Evolutionary conservation across 2,888 invertebrate species (phyloP).

Genomic region (Metallyticus violacea): DNA sequence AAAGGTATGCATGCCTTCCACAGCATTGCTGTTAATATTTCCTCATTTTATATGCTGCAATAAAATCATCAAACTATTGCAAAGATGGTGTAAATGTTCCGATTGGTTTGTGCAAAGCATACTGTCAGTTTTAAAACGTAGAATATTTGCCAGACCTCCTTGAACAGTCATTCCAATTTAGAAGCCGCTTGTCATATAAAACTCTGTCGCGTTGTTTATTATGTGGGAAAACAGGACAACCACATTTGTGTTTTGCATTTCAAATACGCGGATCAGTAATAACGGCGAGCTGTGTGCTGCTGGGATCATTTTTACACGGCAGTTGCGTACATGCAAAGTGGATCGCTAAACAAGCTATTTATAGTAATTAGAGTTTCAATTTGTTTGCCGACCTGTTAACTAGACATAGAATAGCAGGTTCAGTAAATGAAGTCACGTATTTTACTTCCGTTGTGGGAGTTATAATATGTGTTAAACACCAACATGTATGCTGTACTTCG

Average conservation of each 20-base stretch:
- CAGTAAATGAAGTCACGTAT: not conserved
- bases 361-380: not conserved
- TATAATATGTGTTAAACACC: not conserved
- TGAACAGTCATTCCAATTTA: not conserved
- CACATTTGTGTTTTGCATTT: not conserved
- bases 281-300: not conserved
- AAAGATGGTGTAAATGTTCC: too few relatives aligned
- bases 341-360: not conserved
- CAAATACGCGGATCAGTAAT: not conserved
- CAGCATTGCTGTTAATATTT: too few relatives aligned
- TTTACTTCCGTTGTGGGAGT: not conserved
- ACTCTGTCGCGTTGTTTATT: not conserved
- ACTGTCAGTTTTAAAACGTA: not conserved
- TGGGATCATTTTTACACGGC: not conserved
- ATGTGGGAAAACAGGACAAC: not conserved
- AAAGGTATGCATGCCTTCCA: too few relatives aligned
- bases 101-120: not conserved
- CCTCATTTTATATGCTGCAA: too few relatives aligned
- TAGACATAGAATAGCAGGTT: not conserved
- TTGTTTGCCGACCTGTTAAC: not conserved
- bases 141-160: not conserved
- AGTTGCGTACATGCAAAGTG: not conserved
- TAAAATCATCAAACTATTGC: too few relatives aligned
- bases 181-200: not conserved
- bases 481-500: not conserved